Conservation (phyloP, 2,797 vertebrate genomes). For the Muscicapa comitata region DNA sequence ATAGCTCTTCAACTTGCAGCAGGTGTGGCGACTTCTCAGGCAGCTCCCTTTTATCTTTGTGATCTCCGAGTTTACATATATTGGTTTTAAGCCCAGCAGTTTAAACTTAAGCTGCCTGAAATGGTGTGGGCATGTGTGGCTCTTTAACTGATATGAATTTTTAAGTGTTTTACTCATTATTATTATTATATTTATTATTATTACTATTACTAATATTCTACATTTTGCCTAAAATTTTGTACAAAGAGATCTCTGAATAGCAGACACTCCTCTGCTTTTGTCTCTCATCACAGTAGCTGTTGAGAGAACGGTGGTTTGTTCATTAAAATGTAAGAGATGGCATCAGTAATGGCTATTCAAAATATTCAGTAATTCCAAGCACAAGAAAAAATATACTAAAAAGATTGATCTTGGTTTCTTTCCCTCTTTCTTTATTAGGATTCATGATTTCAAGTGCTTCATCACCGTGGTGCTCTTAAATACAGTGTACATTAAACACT, state of each 20-base stretch:
- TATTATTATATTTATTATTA: neutral
- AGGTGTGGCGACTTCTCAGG: neutral
- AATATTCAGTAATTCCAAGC: neutral
- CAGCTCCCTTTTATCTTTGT: rapidly evolving
- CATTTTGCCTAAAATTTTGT: neutral
- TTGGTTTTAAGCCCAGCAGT: neutral
- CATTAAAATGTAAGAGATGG: neutral
- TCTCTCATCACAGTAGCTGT: neutral
- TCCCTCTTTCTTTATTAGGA: neutral
- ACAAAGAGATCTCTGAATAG: neutral
- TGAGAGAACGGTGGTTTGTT: neutral
- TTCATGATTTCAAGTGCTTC: neutral
- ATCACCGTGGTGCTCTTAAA: neutral
- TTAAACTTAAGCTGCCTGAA: neutral
- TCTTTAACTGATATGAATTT: neutral
- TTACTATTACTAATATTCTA: neutral
- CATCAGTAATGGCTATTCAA: neutral
- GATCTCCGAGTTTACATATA: rapidly evolving
- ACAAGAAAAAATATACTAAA: neutral
- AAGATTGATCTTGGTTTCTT: neutral
- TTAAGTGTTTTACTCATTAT: neutral
- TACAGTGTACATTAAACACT: neutral
- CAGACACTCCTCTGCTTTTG: neutral
- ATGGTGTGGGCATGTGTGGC: too few species aligned
- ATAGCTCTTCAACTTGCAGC: neutral